Conservation (phyloP, 2,797 vertebrate genomes). For the Calcarius lapponicus region DNA sequence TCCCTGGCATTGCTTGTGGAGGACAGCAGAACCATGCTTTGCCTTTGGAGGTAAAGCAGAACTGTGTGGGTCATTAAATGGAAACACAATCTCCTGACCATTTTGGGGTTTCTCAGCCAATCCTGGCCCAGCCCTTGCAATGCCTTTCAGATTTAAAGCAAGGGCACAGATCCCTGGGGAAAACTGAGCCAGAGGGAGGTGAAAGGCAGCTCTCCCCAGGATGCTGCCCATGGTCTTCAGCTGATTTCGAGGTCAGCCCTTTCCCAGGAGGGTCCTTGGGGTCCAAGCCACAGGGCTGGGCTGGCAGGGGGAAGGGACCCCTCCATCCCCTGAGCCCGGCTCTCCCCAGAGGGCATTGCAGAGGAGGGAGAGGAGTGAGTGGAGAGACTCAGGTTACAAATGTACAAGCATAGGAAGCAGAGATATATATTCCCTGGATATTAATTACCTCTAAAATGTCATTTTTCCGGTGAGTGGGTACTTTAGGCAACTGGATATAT, state of each 20-base stretch:
- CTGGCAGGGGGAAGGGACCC: background rate
- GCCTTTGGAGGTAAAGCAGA: background rate
- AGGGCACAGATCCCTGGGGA: background rate
- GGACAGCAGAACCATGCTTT: background rate
- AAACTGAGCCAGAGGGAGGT: accelerated
- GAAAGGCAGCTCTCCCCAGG: background rate
- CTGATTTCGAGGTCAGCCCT: background rate
- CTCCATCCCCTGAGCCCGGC: accelerated
- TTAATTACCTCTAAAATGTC: conserved; percentile 46
- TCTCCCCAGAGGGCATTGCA: conserved; percentile 4
- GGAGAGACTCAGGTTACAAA: conserved; percentile 1
- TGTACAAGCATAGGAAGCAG: conserved; percentile 47
- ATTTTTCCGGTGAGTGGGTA: background rate
- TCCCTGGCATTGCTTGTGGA: accelerated
- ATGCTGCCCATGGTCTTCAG: background rate
- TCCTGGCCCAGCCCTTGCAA: background rate
- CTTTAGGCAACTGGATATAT: conserved; percentile 40
- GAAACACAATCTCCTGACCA: background rate
- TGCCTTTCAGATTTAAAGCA: background rate
- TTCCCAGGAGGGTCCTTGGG: accelerated
- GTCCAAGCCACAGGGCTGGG: accelerated
- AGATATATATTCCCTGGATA: conserved; percentile 37
- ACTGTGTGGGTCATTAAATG: background rate
- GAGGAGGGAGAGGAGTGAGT: background rate
- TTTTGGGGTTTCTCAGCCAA: background rate